Base-by-base conservation (phyloP, 2,113 vertebrate genomes). In the Bos taurus region DNA sequence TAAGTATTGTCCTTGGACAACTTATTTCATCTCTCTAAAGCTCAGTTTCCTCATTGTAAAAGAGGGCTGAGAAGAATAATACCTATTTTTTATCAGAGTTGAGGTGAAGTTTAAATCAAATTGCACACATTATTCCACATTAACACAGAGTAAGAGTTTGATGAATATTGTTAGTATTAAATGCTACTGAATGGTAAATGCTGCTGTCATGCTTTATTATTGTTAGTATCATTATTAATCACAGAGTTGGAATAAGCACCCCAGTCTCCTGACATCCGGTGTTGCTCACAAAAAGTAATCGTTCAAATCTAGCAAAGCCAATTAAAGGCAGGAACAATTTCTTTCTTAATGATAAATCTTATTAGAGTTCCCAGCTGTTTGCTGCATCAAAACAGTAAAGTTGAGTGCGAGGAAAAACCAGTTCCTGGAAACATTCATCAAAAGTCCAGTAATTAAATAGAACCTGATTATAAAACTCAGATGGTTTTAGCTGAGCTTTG, bases 81-180 rank as follows among this genome's bases (percentile, higher is more conserved):
- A 46, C 19, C 16, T 50, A 52, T 60, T 80, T 60, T 80, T 97
- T n/a, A n/a, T 89, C 50, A 48, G 48, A 56, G 16, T 46, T 33
- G 50, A 62, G 57, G 48, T 33, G 48, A 96, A 67, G 52, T 92
- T 93, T 43, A 91, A 93, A 62, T 93, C 83, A 71, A 54, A 89
- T 71, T 83, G 74, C 52, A 59, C 17, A 80, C 43, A 67, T 85
- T 85, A 50, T 62, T 88, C 67, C 67, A 54, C 40, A 87, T 92
- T 93, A 94, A 93, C n/a, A 84, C 25, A 16, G 57, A 92, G n/a
- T 21, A 81, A 93, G 64, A 43, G 57, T 48, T 83, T 92, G 95
- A 96, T 77, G 90, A 96, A 91, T 94, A 85, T 25, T 82, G 64
- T 97, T 96, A 80, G 16, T 92, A 48, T 86, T 90, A 96, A 96